Conservation (phyloP, 2,113 vertebrate species). For the Euleptes europaea region DNA sequence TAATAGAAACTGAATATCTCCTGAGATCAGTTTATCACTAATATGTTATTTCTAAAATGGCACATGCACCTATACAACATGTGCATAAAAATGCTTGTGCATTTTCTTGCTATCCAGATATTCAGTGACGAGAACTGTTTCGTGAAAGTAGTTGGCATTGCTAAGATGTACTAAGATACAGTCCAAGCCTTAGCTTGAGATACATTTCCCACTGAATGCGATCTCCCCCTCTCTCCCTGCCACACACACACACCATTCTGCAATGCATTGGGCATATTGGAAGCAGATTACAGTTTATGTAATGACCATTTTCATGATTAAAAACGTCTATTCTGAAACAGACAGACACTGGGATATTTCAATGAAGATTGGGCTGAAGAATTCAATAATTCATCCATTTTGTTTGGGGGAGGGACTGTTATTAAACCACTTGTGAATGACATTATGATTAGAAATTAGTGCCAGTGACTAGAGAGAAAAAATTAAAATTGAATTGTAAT, state of each 20-base stretch:
- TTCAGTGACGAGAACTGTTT: constrained; percentile 9
- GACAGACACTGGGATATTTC: constrained; percentile 9
- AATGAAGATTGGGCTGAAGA: constrained; percentile 14
- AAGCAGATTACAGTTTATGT: constrained; percentile 21
- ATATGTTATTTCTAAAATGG: constrained; percentile 49
- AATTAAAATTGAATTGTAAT: not conserved
- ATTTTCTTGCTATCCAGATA: not conserved
- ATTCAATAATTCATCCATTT: constrained; percentile 5
- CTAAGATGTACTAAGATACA: constrained; percentile 28
- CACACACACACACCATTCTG: not conserved
- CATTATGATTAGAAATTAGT: constrained; percentile 13
- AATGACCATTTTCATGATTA: constrained; percentile 31
- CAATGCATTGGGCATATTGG: not conserved
- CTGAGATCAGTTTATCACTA: constrained; percentile 64
- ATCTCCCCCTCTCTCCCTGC: not conserved
- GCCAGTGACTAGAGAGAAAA: not conserved
- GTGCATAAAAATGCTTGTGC: not conserved
- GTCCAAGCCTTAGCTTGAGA: constrained; percentile 41
- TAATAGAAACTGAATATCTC: constrained; percentile 69
- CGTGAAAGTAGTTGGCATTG: constrained; percentile 33
- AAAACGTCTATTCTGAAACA: constrained; percentile 29
- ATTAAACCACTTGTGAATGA: not conserved
- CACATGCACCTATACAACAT: not conserved
- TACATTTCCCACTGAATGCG: constrained; percentile 21
- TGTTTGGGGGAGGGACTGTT: not conserved